These are phyloP conservation scores for Papilio elwesi DNA, from an alignment of 2,888 invertebrate genomes.

Conservation along the genomic window DNA sequence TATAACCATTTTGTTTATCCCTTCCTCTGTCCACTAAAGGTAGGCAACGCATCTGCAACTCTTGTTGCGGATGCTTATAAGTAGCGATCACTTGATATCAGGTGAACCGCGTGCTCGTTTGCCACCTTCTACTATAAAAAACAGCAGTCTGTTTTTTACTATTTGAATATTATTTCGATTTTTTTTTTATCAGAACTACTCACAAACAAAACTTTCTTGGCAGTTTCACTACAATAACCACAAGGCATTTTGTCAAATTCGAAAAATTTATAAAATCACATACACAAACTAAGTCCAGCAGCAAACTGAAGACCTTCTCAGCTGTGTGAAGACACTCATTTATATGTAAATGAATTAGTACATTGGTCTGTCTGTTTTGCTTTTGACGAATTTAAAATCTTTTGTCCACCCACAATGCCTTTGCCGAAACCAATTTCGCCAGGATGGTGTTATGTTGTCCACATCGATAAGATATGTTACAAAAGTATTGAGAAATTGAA, in stretches of 20 bases:
- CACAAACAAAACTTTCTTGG: conserved; percentile 69
- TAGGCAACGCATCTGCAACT: too few relatives aligned
- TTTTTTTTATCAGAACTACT: conserved; percentile 51
- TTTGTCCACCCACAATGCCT: conserved; percentile 52
- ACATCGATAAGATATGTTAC: background rate
- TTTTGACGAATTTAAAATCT: conserved; percentile 57
- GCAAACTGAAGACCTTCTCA: conserved; percentile 54
- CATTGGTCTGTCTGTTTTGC: conserved; percentile 66
- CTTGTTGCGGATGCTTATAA: too few relatives aligned
- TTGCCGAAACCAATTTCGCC: conserved; percentile 54
- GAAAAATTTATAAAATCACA: conserved; percentile 36
- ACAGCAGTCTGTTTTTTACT: too few relatives aligned
- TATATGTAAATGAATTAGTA: conserved; percentile 77
- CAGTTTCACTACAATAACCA: conserved; percentile 72
- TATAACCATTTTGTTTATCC: too few relatives aligned
- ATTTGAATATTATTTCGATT: too few relatives aligned
- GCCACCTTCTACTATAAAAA: too few relatives aligned
- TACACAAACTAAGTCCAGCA: conserved; percentile 39
- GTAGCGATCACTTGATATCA: too few relatives aligned
- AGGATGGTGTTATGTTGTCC: conserved; percentile 41
- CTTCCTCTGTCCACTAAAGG: too few relatives aligned
- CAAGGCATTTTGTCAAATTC: conserved; percentile 67
- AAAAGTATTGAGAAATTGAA: background rate
- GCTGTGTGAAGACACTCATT: conserved; percentile 53
- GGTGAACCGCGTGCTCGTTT: too few relatives aligned